A percentile compares a stretch with the other conserved stretches of the same genome.
phyloP scores from a whole-genome alignment of 23 tunicate genomes.

The Trididemnum nubilum region DNA sequence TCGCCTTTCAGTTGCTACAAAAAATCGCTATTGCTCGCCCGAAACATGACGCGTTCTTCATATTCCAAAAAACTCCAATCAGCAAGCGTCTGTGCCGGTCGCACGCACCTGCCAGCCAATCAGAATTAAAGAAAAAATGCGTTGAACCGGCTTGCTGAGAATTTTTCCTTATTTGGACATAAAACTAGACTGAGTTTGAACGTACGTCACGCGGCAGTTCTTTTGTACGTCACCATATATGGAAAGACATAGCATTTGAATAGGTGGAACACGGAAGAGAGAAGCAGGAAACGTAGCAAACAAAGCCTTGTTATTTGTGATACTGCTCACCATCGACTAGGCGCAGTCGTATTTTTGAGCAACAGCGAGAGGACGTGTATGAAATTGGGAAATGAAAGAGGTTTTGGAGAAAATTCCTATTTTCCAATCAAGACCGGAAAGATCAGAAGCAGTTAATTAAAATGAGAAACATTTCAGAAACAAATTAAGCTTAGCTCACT shows the following conservation, averaged over 20 bases:
- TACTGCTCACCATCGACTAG: too few species aligned
- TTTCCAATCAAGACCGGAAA: too few species aligned
- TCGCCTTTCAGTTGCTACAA: background rate
- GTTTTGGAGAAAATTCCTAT: too few species aligned
- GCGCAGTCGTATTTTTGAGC: too few species aligned
- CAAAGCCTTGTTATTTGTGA: constrained; percentile 25
- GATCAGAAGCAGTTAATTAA: too few species aligned
- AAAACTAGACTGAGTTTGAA: background rate
- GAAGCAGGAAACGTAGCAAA: constrained; percentile 47
- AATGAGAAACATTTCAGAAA: too few species aligned
- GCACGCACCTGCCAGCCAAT: constrained; percentile 27
- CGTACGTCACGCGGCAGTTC: constrained; percentile 32
- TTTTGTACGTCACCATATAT: constrained; percentile 42
- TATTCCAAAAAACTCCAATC: background rate
- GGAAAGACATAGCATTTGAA: constrained; percentile 24
- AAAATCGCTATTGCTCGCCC: too few species aligned
- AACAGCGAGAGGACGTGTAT: background rate
- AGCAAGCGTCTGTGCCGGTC: background rate
- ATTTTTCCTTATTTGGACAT: constrained; percentile 41
- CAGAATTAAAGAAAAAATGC: background rate
- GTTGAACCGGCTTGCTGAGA: constrained; percentile 25
- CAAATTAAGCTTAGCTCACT: too few species aligned
- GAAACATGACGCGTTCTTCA: background rate
- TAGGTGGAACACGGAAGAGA: constrained; percentile 55
- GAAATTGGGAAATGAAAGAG: background rate